Percentiles rank a stretch among this genome's conserved stretches.
Evolutionary conservation across 2,113 vertebrate genomes (phyloP).

Genomic region (Pseudois nayaur): DNA sequence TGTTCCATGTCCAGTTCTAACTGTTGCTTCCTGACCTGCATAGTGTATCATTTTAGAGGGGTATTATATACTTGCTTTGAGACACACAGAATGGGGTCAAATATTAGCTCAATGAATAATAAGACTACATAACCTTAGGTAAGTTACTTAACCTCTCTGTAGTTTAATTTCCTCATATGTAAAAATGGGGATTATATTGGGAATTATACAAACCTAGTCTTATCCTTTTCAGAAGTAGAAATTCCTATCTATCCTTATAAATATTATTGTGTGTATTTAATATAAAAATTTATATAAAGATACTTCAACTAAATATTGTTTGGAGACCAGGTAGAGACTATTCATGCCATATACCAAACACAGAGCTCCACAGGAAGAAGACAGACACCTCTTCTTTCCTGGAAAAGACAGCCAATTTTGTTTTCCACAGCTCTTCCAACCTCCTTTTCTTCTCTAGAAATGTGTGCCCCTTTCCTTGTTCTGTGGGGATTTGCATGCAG

Average conservation of each 20-base stretch:
- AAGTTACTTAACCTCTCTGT: neutral
- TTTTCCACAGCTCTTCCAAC: neutral
- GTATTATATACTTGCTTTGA: neutral
- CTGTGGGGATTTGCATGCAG: neutral
- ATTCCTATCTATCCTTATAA: neutral
- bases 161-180: neutral
- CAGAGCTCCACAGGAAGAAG: neutral
- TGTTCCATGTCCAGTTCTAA: neutral
- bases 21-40: neutral
- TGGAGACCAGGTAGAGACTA: neutral
- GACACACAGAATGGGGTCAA: neutral
- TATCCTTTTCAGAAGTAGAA: neutral
- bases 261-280: neutral
- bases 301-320: neutral
- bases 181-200: neutral
- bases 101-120: neutral
- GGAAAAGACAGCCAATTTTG: neutral
- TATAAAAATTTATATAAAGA: neutral
- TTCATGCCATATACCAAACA: neutral
- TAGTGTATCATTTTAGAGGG: neutral
- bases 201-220: neutral
- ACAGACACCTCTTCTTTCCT: neutral
- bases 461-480: neutral
- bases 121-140: neutral
- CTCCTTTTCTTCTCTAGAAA: neutral